Evolutionary conservation across 2,797 vertebrate genomes (phyloP), one percentile per base, ranked within the genome.

Genomic region (Sebastes nivosus): DNA sequence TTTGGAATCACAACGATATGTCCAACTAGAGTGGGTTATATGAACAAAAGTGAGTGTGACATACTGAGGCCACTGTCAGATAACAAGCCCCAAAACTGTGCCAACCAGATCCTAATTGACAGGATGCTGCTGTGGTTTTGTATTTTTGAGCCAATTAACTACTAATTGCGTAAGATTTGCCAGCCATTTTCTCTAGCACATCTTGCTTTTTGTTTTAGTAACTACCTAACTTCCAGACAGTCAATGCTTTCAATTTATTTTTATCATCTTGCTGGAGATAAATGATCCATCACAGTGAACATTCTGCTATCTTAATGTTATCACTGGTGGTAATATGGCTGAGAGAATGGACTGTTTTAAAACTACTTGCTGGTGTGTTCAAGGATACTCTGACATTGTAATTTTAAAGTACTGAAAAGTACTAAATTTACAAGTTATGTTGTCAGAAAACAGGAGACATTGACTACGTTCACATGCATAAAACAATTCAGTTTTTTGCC

Each of bases 21-120:
- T 76, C 60, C 50, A 68, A 66, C 66, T 20, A 72, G 22, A 72
- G 65, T 24, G 24, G 34, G 25, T 66, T 64, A 67, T 72, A 46
- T 24, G 55, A 52, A 71, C 36, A 73, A n/a, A 29, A 79, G 55
- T 27, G 60, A 75, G 36, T 27, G 64, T 32, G 80, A 78, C 72
- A 77, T 74, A 54, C 34, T 12, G 29, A 73, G 54, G 14, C 32
- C 60, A 65, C 54, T 13, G 71, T 83, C 63, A 60, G 54, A 78
- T 60, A 71, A 74, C 14, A 72, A 70, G 55, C 50, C 29, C 54
- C 54, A 59, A 46, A 63, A 70, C n/a, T 54, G 32, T 52, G 54
- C 38, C 63, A 65, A 54, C 16, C 27, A 61, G 4, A 82, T 66
- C 46, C 42, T 55, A 36, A 42, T 34, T 34, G 20, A 74, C 11